A percentile compares a stretch with the other conserved stretches of the same genome.
phyloP scores from a whole-genome alignment of 2,888 invertebrate species.

The Drosophila neotestacea region DNA sequence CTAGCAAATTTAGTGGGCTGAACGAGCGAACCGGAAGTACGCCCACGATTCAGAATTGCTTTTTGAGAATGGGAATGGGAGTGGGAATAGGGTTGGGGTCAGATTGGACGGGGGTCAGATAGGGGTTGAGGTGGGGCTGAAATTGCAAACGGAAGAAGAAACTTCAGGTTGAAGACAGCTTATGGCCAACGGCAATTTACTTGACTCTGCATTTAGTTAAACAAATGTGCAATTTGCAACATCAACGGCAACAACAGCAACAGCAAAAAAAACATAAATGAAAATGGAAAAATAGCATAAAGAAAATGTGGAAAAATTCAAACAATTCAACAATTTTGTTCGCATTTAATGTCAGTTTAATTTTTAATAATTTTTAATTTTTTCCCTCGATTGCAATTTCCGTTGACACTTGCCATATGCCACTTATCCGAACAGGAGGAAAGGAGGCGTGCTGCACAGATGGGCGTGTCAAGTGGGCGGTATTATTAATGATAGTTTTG shows the following conservation, averaged over 20 bases:
- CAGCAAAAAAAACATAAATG: constrained; percentile 1
- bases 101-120: neutral
- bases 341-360: constrained; percentile 20
- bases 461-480: constrained; percentile 40
- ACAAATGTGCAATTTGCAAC: constrained; percentile 38
- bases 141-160: constrained; percentile 60
- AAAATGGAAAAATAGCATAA: neutral
- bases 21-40: constrained; percentile 71
- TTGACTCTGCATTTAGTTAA: constrained; percentile 26
- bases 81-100: neutral
- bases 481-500: constrained; percentile 56
- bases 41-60: constrained; percentile 62
- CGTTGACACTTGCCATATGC: constrained; percentile 69
- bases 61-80: constrained; percentile 12
- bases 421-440: constrained; percentile 27
- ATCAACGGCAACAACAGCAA: neutral
- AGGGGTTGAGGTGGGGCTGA: constrained; percentile 13
- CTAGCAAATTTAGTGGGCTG: constrained; percentile 54
- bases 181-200: constrained; percentile 19
- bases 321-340: constrained; percentile 11
- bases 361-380: constrained; percentile 23
- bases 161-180: constrained; percentile 24
- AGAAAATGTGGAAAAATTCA: neutral
- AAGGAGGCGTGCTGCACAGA: neutral
- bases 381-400: constrained; percentile 54